phyloP scores from a whole-genome alignment of 1,140 invertebrate genomes.

The Micrasema minimum region DNA sequence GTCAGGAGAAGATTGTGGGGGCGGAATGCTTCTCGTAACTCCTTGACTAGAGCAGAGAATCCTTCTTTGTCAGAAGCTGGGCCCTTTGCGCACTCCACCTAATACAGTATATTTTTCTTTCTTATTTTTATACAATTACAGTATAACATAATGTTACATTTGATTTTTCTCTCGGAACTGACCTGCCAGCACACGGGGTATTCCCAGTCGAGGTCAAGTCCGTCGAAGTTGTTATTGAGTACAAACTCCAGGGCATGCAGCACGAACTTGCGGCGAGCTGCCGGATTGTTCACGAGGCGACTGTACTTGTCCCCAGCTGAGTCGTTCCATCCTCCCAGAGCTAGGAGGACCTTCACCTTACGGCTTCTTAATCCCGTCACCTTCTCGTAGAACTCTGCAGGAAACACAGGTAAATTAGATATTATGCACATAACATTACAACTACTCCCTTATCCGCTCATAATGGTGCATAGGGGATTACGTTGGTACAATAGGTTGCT shows the following conservation, averaged over 20 bases:
- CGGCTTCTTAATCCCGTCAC: conserved; percentile 77
- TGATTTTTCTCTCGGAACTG: conserved; percentile 61
- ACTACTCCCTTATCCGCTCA: no score
- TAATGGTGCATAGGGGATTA: neutral
- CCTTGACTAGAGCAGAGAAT: conserved; percentile 77
- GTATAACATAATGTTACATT: neutral
- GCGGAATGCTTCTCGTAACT: conserved; percentile 77
- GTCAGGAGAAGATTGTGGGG: conserved; percentile 78
- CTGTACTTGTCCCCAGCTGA: conserved; percentile 88
- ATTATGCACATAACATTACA: no score
- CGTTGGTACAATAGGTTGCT: neutral
- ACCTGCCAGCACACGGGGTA: conserved; percentile 94
- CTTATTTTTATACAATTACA: neutral
- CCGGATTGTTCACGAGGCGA: conserved; percentile 79
- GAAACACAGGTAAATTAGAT: no score
- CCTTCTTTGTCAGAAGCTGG: conserved; percentile 79
- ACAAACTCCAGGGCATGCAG: conserved; percentile 81
- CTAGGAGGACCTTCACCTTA: conserved; percentile 83
- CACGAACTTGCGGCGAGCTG: conserved; percentile 78
- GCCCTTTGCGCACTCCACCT: conserved; percentile 84
- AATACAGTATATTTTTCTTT: neutral
- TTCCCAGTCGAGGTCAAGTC: conserved; percentile 90
- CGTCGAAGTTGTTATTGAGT: conserved; percentile 83
- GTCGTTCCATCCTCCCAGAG: conserved; percentile 93
- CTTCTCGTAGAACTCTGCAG: conserved; percentile 83